Evolutionary conservation across 2,797 vertebrate genomes (phyloP).

Genomic region (Pangasius krempfi): DNA sequence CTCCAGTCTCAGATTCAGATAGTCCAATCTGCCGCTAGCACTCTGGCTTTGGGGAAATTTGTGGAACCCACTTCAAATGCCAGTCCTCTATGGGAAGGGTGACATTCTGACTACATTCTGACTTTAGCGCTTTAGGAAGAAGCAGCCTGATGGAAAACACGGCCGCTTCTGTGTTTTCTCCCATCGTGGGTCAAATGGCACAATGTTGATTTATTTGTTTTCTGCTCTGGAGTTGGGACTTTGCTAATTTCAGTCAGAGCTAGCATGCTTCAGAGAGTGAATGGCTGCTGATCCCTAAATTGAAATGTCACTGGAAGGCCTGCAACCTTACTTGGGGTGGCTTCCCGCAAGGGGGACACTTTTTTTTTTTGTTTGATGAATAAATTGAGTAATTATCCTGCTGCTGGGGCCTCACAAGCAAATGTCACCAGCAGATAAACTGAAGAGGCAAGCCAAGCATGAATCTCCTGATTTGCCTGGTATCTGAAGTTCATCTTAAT

Average conservation of each 20-base stretch:
- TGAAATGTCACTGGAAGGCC: constrained; percentile 90
- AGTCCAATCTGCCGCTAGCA: constrained; percentile 55
- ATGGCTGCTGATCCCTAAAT: constrained; percentile 71
- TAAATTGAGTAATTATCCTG: constrained; percentile 97
- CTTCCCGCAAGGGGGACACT: constrained; percentile 87
- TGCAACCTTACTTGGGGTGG: constrained; percentile 86
- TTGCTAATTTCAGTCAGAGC: constrained; percentile 73
- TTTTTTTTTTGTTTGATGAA: constrained; percentile 88
- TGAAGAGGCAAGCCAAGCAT: constrained; percentile 88
- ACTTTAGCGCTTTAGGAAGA: constrained; percentile 63
- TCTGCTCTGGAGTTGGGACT: constrained; percentile 63
- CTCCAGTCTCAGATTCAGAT: constrained; percentile 52
- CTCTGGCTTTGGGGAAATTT: constrained; percentile 60
- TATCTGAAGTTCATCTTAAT: constrained; percentile 76
- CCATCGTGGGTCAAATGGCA: constrained; percentile 60
- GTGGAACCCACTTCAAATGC: constrained; percentile 75
- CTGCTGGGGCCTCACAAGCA: constrained; percentile 86
- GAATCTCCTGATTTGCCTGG: constrained; percentile 68
- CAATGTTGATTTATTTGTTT: constrained; percentile 59
- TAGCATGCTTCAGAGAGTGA: constrained; percentile 61
- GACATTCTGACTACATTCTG: constrained; percentile 76
- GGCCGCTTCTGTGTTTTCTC: constrained; percentile 62
- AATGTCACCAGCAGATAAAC: constrained; percentile 99
- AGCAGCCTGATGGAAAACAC: constrained; percentile 71
- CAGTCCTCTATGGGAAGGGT: constrained; percentile 77